phyloP scores from a whole-genome alignment of 2,113 vertebrate species.

The Ageneiosus marmoratus region DNA sequence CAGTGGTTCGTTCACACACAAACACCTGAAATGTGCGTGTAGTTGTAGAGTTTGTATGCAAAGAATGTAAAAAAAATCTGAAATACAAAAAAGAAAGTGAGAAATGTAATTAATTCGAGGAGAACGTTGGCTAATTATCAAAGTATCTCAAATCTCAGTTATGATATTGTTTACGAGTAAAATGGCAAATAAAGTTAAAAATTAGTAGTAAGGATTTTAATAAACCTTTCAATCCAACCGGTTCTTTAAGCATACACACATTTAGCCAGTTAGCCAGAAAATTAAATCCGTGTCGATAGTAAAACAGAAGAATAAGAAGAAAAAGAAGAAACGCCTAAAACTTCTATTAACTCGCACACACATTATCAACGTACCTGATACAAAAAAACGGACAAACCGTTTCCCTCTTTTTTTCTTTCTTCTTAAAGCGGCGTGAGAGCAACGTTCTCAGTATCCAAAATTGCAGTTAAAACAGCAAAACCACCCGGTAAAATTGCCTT shows the following conservation, averaged over 20 bases:
- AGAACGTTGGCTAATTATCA: not conserved
- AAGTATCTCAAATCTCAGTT: not conserved
- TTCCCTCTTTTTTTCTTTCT: not conserved
- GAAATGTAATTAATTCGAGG: not conserved
- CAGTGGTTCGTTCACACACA: not conserved
- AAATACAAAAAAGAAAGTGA: no score
- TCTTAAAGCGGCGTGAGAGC: slow-evolving; percentile 17
- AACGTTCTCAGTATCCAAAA: slow-evolving; percentile 1
- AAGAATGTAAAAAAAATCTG: not conserved
- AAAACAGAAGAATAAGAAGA: slow-evolving; percentile 24
- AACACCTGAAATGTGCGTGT: not conserved
- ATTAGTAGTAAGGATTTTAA: not conserved
- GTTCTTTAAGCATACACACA: not conserved
- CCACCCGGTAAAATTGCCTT: slow-evolving; percentile 16
- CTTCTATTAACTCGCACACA: slow-evolving; percentile 11
- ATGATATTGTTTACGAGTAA: no score
- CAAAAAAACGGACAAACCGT: slow-evolving; percentile 32
- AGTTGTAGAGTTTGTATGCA: not conserved
- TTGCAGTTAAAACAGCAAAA: slow-evolving; percentile 12
- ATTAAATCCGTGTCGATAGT: not conserved
- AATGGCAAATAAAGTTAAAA: not conserved
- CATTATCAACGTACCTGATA: slow-evolving; percentile 41
- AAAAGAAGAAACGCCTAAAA: slow-evolving; percentile 35
- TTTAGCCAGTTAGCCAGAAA: no score
- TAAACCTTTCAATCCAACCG: not conserved